Evolutionary conservation across 2,888 invertebrate genomes (phyloP).

Genomic region (Stegana nigrithorax): DNA sequence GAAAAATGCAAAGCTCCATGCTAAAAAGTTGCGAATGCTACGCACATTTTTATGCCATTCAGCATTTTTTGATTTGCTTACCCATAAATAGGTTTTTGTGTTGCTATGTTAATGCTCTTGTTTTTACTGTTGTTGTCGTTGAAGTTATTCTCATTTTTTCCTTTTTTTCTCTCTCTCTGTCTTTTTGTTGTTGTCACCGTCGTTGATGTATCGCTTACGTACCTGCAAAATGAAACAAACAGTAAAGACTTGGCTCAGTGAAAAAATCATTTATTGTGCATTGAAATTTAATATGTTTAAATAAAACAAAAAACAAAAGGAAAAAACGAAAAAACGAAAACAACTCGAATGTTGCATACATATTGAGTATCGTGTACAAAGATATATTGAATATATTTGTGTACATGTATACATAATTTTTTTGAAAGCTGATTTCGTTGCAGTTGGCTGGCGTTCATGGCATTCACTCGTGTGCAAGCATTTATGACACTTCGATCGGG

Average conservation of each 20-base stretch:
- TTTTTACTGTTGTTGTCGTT: too few relatives aligned
- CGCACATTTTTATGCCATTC: conserved; percentile 16
- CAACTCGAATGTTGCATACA: too few relatives aligned
- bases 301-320: background rate
- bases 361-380: too few relatives aligned
- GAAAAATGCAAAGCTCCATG: background rate
- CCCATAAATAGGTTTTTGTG: conserved; percentile 16
- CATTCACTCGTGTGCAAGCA: too few relatives aligned
- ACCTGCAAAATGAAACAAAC: background rate
- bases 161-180: background rate
- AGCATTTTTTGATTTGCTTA: conserved; percentile 5
- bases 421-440: too few relatives aligned
- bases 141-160: background rate
- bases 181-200: background rate
- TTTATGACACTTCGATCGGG: too few relatives aligned
- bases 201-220: background rate
- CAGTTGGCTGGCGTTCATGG: too few relatives aligned
- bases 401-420: too few relatives aligned
- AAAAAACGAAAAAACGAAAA: too few relatives aligned
- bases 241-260: background rate
- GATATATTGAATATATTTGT: too few relatives aligned
- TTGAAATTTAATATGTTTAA: background rate
- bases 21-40: conserved; percentile 2
- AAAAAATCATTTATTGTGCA: background rate
- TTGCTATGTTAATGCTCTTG: background rate